Conservation (phyloP, 2,113 vertebrate genomes). For the Hydrolagus affinis region DNA sequence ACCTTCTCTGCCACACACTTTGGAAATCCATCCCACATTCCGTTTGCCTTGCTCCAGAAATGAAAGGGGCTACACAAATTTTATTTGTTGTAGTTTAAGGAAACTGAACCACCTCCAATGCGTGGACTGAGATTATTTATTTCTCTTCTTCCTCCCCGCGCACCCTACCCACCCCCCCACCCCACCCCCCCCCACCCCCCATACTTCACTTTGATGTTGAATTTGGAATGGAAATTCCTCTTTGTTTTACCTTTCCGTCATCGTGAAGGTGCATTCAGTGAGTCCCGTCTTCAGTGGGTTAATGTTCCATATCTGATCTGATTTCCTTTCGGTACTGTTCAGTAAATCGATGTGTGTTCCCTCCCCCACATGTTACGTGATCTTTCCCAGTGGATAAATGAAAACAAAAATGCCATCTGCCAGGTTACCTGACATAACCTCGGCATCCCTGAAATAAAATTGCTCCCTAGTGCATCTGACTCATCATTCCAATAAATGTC, state of each 20-base stretch:
- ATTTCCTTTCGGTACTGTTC: neutral
- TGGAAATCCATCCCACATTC: too few species aligned
- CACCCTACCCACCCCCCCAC: too few species aligned
- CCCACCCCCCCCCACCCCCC: too few species aligned
- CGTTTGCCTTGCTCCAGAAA: too few species aligned
- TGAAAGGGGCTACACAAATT: too few species aligned
- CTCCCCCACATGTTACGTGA: neutral
- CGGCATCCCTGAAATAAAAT: neutral
- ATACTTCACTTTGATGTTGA: too few species aligned
- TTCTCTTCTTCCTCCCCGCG: too few species aligned
- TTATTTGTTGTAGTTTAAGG: too few species aligned
- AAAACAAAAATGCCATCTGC: neutral
- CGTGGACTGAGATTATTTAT: too few species aligned
- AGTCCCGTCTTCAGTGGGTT: neutral
- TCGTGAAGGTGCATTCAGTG: neutral
- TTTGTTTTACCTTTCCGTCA: too few species aligned
- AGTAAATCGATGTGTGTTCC: neutral
- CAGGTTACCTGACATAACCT: neutral
- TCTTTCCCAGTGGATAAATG: constrained; percentile 6
- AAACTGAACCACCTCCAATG: too few species aligned
- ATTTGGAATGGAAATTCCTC: neutral
- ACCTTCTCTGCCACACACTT: too few species aligned
- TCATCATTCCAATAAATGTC: neutral
- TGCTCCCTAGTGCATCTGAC: neutral
- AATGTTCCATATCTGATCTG: neutral